phyloP scores from a whole-genome alignment of 2,113 vertebrate species.

The Epinephelus lanceolatus region DNA sequence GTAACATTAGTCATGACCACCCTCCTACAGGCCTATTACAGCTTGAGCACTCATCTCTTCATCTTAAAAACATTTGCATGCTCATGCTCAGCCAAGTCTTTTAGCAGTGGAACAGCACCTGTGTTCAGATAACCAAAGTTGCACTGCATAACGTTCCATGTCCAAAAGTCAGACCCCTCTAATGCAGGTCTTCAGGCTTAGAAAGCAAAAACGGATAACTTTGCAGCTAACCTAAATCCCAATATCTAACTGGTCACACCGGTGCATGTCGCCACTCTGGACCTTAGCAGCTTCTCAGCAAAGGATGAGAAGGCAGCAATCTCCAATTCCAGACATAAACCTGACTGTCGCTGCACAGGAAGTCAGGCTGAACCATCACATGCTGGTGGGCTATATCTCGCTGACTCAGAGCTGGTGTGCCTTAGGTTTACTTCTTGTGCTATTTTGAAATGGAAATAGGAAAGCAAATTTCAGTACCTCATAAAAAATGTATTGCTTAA shows the following conservation, averaged over 20 bases:
- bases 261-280: not conserved
- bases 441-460: slow-evolving; percentile 22
- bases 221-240: slow-evolving; percentile 6
- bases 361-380: not conserved
- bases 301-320: not conserved
- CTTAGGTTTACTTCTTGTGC: not conserved
- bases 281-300: not conserved
- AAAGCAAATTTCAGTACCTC: not conserved
- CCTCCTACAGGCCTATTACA: not conserved
- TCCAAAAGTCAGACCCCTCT: slow-evolving; percentile 5
- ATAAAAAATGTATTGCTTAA: not conserved
- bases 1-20: slow-evolving; percentile 17
- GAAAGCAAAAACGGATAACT: slow-evolving; percentile 19
- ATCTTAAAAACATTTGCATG: slow-evolving; percentile 13
- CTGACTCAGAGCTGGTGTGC: not conserved
- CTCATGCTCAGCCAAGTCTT: not conserved
- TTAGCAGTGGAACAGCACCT: slow-evolving; percentile 1
- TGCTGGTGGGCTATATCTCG: not conserved
- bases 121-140: slow-evolving; percentile 6
- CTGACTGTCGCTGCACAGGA: slow-evolving; percentile 1
- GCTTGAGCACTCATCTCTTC: not conserved
- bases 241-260: slow-evolving; percentile 22
- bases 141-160: slow-evolving; percentile 21
- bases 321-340: slow-evolving; percentile 6
- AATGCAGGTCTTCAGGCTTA: not conserved